These are phyloP conservation scores for Meloe dianella DNA, from an alignment of 2,888 invertebrate species.

Conservation along the genomic window DNA sequence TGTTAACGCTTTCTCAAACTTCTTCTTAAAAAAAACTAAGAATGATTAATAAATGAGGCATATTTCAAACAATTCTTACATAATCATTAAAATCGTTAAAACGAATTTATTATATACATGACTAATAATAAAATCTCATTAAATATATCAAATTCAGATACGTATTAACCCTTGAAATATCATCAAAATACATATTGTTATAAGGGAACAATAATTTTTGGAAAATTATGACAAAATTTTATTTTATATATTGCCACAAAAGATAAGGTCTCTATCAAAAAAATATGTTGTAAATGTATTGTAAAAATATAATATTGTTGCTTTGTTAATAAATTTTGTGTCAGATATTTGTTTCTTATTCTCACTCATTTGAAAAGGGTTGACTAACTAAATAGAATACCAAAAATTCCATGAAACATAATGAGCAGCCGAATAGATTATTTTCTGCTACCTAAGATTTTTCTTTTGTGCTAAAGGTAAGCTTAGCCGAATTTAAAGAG, in stretches of 20 bases:
- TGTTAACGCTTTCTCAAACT: constrained; percentile 29
- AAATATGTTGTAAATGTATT: constrained; percentile 43
- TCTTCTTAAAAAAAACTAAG: constrained; percentile 14
- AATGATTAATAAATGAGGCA: not conserved
- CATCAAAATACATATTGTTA: constrained; percentile 33
- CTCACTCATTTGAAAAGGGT: too few relatives aligned
- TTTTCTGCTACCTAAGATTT: too few relatives aligned
- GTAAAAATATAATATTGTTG: constrained; percentile 43
- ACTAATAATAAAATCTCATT: constrained; percentile 13
- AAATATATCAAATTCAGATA: not conserved
- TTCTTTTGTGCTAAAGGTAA: too few relatives aligned
- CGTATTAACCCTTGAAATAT: constrained; percentile 25
- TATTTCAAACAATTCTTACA: constrained; percentile 10
- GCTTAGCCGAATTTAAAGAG: too few relatives aligned
- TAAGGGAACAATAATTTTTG: constrained; percentile 46
- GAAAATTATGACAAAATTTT: constrained; percentile 43
- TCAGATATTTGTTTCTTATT: constrained; percentile 23
- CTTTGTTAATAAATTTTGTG: constrained; percentile 52
- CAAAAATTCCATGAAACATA: too few relatives aligned
- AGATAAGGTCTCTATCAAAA: constrained; percentile 30
- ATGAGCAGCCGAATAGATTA: too few relatives aligned
- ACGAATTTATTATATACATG: constrained; percentile 27
- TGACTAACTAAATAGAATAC: too few relatives aligned
- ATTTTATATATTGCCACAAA: constrained; percentile 48
- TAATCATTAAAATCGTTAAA: constrained; percentile 19